Evolutionary conservation across 92 coral and sea anemone species (phyloP).

Genomic region (Palythoa caribaeorum): DNA sequence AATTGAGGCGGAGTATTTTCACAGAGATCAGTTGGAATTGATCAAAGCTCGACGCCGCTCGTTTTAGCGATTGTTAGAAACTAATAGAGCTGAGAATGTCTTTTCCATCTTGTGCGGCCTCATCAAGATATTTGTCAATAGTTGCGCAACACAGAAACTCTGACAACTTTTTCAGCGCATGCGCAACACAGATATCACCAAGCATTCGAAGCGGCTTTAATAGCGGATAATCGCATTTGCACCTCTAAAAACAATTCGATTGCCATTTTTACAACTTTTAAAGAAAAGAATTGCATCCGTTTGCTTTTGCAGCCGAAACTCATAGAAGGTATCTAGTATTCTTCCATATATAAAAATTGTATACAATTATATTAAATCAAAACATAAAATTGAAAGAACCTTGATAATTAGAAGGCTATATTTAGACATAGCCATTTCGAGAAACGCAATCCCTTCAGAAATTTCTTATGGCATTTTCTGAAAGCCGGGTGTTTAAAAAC

Average conservation of each 20-base stretch:
- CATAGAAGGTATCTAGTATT: no score
- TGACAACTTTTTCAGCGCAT: neutral
- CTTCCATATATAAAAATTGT: no score
- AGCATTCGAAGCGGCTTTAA: neutral
- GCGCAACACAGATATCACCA: neutral
- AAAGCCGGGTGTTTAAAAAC: no score
- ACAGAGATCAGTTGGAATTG: neutral
- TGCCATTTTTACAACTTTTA: no score
- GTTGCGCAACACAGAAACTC: neutral
- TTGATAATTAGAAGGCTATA: no score
- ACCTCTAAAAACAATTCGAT: neutral
- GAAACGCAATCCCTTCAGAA: no score
- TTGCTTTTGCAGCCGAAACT: no score
- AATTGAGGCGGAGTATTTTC: neutral
- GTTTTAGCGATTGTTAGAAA: neutral
- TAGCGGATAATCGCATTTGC: neutral
- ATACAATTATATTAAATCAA: no score
- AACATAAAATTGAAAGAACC: no score
- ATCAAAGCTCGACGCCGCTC: neutral
- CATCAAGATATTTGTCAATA: neutral
- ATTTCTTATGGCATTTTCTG: no score
- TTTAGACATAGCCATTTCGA: no score
- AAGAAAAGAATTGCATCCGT: no score
- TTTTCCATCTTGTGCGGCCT: neutral
- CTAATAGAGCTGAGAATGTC: neutral